These are phyloP conservation scores for Fragariocoptes setiger DNA, from an alignment of 1,140 invertebrate species.

Conservation along the genomic window DNA sequence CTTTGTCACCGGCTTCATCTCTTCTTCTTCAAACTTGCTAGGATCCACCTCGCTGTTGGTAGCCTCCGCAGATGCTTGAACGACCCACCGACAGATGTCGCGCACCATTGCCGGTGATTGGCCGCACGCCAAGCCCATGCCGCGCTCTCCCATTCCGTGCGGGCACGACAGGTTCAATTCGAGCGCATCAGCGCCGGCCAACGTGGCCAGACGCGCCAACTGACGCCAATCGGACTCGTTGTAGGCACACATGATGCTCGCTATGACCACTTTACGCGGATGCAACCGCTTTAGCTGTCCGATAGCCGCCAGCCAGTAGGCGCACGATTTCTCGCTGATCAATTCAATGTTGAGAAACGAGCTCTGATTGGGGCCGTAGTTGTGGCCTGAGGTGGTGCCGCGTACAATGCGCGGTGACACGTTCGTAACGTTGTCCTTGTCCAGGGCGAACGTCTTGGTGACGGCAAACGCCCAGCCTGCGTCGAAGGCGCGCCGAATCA, in stretches of 20 bases:
- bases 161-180: conserved; percentile 91
- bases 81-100: conserved; percentile 69
- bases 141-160: conserved; percentile 87
- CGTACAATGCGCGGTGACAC: conserved; percentile 80
- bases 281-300: conserved; percentile 67
- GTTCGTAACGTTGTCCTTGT: conserved; percentile 87
- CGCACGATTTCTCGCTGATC: conserved; percentile 77
- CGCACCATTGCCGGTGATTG: conserved; percentile 50
- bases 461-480: conserved; percentile 85
- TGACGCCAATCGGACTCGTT: conserved; percentile 58
- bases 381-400: conserved; percentile 60
- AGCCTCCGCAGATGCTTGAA: too few species aligned
- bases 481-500: conserved; percentile 77
- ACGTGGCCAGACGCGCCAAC: conserved; percentile 38
- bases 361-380: conserved; percentile 69
- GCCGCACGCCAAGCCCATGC: conserved; percentile 90
- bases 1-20: conserved; percentile 36
- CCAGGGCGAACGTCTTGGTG: conserved; percentile 76
- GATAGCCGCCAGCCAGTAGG: conserved; percentile 69
- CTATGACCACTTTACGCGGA: conserved; percentile 65
- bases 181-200: conserved; percentile 59
- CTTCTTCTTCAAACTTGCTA: too few species aligned
- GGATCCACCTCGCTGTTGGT: too few species aligned
- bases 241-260: conserved; percentile 82
- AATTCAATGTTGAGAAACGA: conserved; percentile 90